These are phyloP conservation scores for Drosophila bocki DNA, from an alignment of 1,140 invertebrate species.

Conservation along the genomic window DNA sequence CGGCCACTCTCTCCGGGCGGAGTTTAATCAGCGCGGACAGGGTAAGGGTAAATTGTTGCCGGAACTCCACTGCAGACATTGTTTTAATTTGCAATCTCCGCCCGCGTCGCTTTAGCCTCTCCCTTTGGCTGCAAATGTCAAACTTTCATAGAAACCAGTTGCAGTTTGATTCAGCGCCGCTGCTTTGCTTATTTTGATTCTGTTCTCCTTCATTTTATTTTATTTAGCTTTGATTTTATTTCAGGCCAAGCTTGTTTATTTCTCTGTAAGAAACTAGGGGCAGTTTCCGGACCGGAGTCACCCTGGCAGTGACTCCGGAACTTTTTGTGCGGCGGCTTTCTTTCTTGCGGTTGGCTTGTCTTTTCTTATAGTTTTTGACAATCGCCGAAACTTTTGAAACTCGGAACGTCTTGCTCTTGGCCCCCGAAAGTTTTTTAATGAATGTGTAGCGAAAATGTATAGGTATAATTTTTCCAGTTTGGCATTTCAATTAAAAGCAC, in stretches of 20 bases:
- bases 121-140: constrained; percentile 64
- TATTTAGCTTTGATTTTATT: constrained; percentile 2
- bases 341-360: constrained; percentile 61
- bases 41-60: constrained; percentile 62
- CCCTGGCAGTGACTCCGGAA: constrained; percentile 21
- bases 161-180: constrained; percentile 33
- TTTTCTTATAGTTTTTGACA: constrained; percentile 76
- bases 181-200: constrained; percentile 27
- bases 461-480: constrained; percentile 6
- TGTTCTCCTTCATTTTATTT: constrained; percentile 3
- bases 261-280: constrained; percentile 4
- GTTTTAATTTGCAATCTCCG: constrained; percentile 71
- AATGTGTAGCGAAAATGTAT: constrained; percentile 35
- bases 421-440: constrained; percentile 70
- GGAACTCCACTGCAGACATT: constrained; percentile 62
- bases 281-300: constrained; percentile 16
- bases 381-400: constrained; percentile 60
- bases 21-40: constrained; percentile 61
- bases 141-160: constrained; percentile 61
- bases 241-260: constrained; percentile 39
- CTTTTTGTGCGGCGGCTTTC: constrained; percentile 37
- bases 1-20: not conserved
- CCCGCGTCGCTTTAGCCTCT: not conserved
- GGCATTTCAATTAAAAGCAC: constrained; percentile 43
- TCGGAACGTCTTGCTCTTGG: constrained; percentile 68